A percentile compares a stretch with the other conserved stretches of the same genome.
Conservation (phyloP, 2,888 invertebrate species). For the Leucophora obtusa region DNA sequence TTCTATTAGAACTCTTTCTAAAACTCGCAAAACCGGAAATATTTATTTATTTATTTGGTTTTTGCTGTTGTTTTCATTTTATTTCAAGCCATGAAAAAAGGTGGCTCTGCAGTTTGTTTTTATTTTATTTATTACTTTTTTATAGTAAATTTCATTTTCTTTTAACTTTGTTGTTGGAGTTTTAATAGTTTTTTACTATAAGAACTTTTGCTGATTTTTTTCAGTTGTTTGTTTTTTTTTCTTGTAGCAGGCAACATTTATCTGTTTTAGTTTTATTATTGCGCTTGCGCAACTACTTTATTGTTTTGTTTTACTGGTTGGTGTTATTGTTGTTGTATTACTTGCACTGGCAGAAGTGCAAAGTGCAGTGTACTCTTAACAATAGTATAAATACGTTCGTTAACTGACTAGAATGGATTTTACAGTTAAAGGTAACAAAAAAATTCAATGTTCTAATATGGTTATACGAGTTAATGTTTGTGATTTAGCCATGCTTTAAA, state of each 20-base stretch:
- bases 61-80: slow-evolving; percentile 37
- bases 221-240: slow-evolving; percentile 16
- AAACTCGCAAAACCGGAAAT: slow-evolving; percentile 39
- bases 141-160: slow-evolving; percentile 39
- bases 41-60: slow-evolving; percentile 5
- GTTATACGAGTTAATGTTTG: slow-evolving; percentile 42
- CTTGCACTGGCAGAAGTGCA: slow-evolving; percentile 31
- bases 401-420: slow-evolving; percentile 16
- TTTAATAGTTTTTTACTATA: slow-evolving; percentile 33
- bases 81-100: slow-evolving; percentile 4
- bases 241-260: slow-evolving; percentile 3
- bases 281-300: slow-evolving; percentile 46
- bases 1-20: neutral
- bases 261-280: slow-evolving; percentile 14
- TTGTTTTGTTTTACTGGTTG: slow-evolving; percentile 24
- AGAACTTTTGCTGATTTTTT: slow-evolving; percentile 7
- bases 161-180: slow-evolving; percentile 19
- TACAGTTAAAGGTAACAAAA: slow-evolving; percentile 48
- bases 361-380: slow-evolving; percentile 56
- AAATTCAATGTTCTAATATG: slow-evolving; percentile 45
- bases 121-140: neutral
- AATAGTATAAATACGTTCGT: neutral
- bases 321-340: neutral
- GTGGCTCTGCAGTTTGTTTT: slow-evolving; percentile 4
- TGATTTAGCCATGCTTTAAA: slow-evolving; percentile 24